Evolutionary conservation across 2,113 vertebrate species (phyloP), one percentile per base, ranked within the genome.

Genomic region (Gymnorhina tibicen): DNA sequence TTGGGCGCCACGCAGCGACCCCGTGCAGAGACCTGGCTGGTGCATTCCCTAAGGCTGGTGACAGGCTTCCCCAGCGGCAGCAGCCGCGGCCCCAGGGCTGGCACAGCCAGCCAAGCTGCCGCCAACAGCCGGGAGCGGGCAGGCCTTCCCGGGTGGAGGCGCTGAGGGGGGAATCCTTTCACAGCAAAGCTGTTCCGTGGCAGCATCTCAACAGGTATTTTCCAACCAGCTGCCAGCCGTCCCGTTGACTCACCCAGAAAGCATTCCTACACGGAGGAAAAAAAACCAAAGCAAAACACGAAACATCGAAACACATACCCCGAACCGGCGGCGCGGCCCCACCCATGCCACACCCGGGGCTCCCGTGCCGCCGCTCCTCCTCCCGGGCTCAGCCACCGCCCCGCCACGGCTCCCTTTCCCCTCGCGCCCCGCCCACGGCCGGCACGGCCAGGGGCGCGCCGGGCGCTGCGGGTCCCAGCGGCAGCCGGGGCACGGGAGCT

Each of bases 21-120:
- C 17, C 10, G 9, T 3, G 20, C 16, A 32, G 32, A 13, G 33
- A 10, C 10, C 42, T 3, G 12, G 2, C 32, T 2, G 35, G 8
- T 17, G 10, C 21, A 1, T 3, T 21, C 9, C 15, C 14, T 0
- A 6, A 33, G 68, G n/a, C 18, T 4, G 21, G 5, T 3, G 30
- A 9, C 6, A 5, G 37, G 33, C 6, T 16, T 21, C 20, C 9
- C 26, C 41, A 5, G 18, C 1, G 13, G 8, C 44, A 20, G 75
- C 10, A 16, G n/a, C 53, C 20, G 37, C 13, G 5, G 50, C 4
- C 37, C 23, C 30, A 2, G 14, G 30, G 22, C 20, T 11, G 9
- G 30, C 27, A 3, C 19, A 16, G 33, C 28, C 13, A 22, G n/a
- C 21, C 13, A 14, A 14, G 33, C 52, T 10, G 21, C 33, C 1